Base-by-base conservation (phyloP, 2,888 invertebrate genomes). In the Rhodophaea formosa region DNA sequence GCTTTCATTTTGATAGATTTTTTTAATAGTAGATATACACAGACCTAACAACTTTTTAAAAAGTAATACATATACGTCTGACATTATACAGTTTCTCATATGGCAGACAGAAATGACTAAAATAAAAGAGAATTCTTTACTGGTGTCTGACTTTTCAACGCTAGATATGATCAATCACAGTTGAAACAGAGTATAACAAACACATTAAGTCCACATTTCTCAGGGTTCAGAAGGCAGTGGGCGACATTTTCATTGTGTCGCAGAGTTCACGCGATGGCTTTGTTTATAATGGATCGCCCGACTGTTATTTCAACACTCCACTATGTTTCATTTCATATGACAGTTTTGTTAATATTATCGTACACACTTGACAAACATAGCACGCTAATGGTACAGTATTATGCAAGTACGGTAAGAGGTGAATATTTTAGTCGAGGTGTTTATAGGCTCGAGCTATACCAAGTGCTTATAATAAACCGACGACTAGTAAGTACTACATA, bases 141-240 rank as follows among this genome's bases (percentile, higher is more conserved):
- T 10, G 8, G 8, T 35, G 8, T 6, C 35, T 10, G 35, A 45
- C 0, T 23, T 44, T 46, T 23, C 46, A 29, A 12, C 23, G 12
- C 45, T 14, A 10, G 35, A 15, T 15, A 14, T 35, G 17, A 51
- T 51, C 51, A 51, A 51, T 51, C 39, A 51, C 51, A 51, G 16
- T 32, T 39, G 51, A 35, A 51, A 51, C 51, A 14, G 51, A 51
- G 17, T 51, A 51, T 51, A 51, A 35, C 35, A 51, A 51, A 35
- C 16, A 35, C 51, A 51, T 51, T 51, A 51, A 51, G 35, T 51
- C 12, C 6, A 51, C 51, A 51, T 51, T 35, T 39, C 51, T 51
- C 51, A 51, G 16, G 12, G 35, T 51, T 51, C 17, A 35, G 16
- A 14, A 15, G 30, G 49, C 17, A 35, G 17, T 8, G 14, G 30